These are phyloP conservation scores for Drosophila insularis DNA, from an alignment of 1,140 invertebrate genomes.

Conservation along the genomic window DNA sequence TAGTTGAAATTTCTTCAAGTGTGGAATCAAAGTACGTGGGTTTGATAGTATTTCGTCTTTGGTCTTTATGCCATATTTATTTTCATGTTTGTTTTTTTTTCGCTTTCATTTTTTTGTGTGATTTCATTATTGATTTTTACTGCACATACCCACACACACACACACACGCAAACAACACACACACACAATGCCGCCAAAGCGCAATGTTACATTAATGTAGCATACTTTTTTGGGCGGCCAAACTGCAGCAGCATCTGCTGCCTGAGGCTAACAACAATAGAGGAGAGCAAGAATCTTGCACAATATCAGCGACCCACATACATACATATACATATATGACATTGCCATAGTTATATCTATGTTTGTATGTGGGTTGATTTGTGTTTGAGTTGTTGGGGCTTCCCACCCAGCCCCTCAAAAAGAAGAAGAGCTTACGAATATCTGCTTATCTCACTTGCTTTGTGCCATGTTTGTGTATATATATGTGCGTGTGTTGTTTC, in stretches of 20 bases:
- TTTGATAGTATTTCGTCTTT: conserved; percentile 27
- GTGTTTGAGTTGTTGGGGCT: too few relatives aligned
- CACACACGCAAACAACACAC: not conserved
- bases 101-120: conserved; percentile 22
- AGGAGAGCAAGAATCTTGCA: not conserved
- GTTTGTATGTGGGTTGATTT: not conserved
- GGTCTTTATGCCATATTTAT: conserved; percentile 27
- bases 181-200: conserved; percentile 5
- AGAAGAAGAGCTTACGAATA: not conserved
- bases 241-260: conserved; percentile 33
- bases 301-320: conserved; percentile 1
- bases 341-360: conserved; percentile 37
- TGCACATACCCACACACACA: conserved; percentile 30
- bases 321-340: conserved; percentile 23
- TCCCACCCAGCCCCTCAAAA: not conserved
- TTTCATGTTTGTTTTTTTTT: conserved; percentile 16
- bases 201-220: conserved; percentile 53
- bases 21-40: conserved; percentile 15
- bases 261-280: conserved; percentile 45
- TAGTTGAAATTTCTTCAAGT: conserved; percentile 5
- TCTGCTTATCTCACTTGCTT: conserved; percentile 19
- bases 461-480: conserved; percentile 11
- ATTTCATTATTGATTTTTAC: conserved; percentile 64
- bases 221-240: conserved; percentile 62
- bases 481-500: not conserved